Conservation (phyloP, 2,888 invertebrate genomes). For the Drosophila seclusa region DNA sequence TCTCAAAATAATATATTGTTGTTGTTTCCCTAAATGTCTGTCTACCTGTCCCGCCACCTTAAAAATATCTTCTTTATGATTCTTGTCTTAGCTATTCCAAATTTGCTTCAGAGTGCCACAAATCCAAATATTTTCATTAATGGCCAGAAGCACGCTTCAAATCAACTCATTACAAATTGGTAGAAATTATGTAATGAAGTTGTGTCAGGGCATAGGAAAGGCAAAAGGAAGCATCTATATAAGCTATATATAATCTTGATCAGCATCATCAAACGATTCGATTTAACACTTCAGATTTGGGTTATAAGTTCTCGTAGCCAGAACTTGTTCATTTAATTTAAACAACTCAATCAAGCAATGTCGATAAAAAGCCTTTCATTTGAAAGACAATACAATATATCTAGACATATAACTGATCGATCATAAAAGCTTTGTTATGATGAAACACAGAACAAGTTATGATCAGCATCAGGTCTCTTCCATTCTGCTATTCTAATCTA, state of each 20-base stretch:
- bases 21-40: background rate
- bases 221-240: background rate
- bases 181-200: background rate
- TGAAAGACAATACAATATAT: background rate
- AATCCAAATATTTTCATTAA: background rate
- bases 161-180: background rate
- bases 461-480: background rate
- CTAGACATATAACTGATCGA: background rate
- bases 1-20: background rate
- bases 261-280: no score
- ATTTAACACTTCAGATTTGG: background rate
- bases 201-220: background rate
- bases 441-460: background rate
- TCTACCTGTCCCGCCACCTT: background rate
- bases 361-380: background rate
- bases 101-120: background rate
- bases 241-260: background rate
- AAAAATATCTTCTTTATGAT: background rate
- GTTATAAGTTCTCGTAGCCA: background rate
- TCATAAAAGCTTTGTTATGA: background rate
- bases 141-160: background rate
- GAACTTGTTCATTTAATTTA: no score
- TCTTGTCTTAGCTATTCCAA: background rate
- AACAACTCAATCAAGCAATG: background rate
- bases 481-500: no score